phyloP scores from a whole-genome alignment of 2,113 vertebrate species.

The Nibea albiflora region DNA sequence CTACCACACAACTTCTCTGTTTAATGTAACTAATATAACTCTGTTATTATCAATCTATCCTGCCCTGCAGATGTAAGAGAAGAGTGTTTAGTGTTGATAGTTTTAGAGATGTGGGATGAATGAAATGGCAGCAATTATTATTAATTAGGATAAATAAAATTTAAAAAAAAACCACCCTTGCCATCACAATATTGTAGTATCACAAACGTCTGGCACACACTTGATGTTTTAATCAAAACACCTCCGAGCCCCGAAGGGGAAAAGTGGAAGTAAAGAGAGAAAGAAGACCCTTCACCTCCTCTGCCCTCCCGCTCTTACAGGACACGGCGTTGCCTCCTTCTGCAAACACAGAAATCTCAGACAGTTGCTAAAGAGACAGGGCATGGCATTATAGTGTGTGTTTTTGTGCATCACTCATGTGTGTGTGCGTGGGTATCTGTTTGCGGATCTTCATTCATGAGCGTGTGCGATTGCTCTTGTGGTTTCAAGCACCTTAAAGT shows the following conservation, averaged over 20 bases:
- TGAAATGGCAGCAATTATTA: not conserved
- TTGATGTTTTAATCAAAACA: conserved; percentile 17
- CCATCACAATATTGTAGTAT: not conserved
- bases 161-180: not conserved
- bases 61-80: not conserved
- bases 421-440: not conserved
- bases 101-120: not conserved
- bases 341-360: conserved; percentile 66
- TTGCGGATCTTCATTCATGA: conserved; percentile 6
- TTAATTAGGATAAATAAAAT: not conserved
- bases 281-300: conserved; percentile 35
- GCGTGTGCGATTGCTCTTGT: conserved; percentile 46
- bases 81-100: not conserved
- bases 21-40: no score
- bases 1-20: no score
- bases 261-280: conserved; percentile 7
- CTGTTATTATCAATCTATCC: no score
- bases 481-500: conserved; percentile 62
- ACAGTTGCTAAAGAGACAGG: not conserved
- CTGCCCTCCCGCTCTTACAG: conserved; percentile 46
- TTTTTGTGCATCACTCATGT: conserved; percentile 45
- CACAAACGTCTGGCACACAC: not conserved
- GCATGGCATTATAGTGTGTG: conserved; percentile 21
- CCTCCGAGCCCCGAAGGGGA: not conserved
- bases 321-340: conserved; percentile 49